These are phyloP conservation scores for Todus mexicanus DNA, from an alignment of 2,797 vertebrate species.

Conservation along the genomic window DNA sequence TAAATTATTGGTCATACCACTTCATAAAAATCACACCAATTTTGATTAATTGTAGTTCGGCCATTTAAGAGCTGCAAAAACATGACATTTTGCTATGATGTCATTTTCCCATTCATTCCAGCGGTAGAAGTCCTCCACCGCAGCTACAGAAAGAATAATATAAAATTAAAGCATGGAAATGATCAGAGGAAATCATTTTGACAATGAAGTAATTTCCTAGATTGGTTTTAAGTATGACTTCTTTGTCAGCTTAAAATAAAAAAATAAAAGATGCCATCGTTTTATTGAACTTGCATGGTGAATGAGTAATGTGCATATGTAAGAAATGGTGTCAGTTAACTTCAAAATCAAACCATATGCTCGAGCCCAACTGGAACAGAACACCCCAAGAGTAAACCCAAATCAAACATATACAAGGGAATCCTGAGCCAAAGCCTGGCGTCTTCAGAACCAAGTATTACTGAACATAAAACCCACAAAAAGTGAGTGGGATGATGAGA, in stretches of 20 bases:
- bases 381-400: conserved; percentile 32
- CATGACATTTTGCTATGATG: conserved; percentile 60
- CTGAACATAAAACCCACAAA: neutral
- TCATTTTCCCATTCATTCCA: conserved; percentile 64
- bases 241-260: conserved; percentile 67
- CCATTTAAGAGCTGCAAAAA: conserved; percentile 60
- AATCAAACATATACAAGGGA: neutral
- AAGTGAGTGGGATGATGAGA: neutral
- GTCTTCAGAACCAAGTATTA: neutral
- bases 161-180: conserved; percentile 59
- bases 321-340: conserved; percentile 56
- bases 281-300: conserved; percentile 55
- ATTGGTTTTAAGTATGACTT: conserved; percentile 60
- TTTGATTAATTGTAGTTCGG: conserved; percentile 62
- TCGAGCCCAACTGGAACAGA: neutral
- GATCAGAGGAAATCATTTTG: conserved; percentile 67
- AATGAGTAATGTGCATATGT: conserved; percentile 58
- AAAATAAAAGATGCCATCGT: conserved; percentile 51
- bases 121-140: conserved; percentile 34
- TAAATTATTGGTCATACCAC: conserved; percentile 56
- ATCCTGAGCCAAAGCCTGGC: neutral
- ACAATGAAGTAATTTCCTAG: conserved; percentile 72
- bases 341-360: conserved; percentile 64
- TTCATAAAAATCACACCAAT: conserved; percentile 70
- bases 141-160: conserved; percentile 55